phyloP scores from a whole-genome alignment of 2,113 vertebrate genomes.

The Orycteropus afer region DNA sequence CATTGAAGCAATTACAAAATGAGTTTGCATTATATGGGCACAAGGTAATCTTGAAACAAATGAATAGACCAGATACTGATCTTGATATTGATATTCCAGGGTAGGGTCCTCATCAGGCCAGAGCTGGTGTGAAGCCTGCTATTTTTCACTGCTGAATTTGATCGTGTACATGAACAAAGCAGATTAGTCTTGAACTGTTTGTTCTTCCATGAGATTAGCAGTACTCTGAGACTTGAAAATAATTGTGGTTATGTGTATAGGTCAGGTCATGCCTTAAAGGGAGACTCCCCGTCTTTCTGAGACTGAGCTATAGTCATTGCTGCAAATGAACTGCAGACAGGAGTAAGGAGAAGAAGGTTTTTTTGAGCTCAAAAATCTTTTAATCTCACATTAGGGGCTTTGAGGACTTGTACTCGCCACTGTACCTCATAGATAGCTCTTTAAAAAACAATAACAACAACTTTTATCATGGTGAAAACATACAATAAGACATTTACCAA shows the following conservation, averaged over 20 bases:
- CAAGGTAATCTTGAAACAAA: slow-evolving; percentile 40
- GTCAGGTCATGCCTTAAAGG: background rate
- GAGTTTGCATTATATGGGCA: background rate
- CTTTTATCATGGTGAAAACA: too few species aligned
- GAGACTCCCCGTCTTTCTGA: background rate
- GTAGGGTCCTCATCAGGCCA: background rate
- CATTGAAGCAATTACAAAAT: slow-evolving; percentile 48
- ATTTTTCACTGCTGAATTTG: slow-evolving; percentile 14
- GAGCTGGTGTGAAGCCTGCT: background rate
- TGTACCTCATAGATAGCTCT: background rate
- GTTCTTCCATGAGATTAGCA: background rate
- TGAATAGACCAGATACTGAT: background rate
- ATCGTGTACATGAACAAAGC: background rate
- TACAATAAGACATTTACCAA: too few species aligned
- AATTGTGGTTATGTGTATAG: background rate
- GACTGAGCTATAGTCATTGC: background rate
- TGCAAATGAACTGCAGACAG: background rate
- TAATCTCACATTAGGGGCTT: background rate
- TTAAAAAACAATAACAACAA: too few species aligned
- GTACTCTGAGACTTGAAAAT: slow-evolving; percentile 27
- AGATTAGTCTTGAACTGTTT: background rate
- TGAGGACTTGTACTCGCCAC: background rate
- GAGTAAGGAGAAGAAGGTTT: background rate
- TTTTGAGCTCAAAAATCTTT: background rate
- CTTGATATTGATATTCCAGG: background rate